phyloP scores from a whole-genome alignment of 2,888 invertebrate genomes.

The Lottia gigantea region DNA sequence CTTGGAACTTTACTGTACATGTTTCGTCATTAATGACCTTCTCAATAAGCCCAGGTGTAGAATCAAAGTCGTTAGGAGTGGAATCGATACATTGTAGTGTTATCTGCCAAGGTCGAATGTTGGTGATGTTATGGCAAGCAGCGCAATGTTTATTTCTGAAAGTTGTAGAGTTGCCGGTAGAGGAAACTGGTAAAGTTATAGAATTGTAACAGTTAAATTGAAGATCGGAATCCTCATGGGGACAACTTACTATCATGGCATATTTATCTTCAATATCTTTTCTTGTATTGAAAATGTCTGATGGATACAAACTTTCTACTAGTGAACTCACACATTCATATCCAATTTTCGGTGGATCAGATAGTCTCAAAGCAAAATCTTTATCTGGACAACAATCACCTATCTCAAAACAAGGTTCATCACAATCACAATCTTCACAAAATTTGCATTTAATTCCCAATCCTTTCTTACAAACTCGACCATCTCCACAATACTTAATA shows the following conservation, averaged over 20 bases:
- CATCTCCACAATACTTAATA: conserved; percentile 11
- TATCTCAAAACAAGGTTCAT: conserved; percentile 28
- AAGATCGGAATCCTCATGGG: conserved; percentile 7
- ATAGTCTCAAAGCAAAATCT: conserved; percentile 15
- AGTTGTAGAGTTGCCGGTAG: conserved; percentile 13
- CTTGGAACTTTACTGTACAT: conserved; percentile 11
- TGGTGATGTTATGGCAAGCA: conserved; percentile 10
- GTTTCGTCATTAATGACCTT: not conserved
- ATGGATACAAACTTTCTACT: conserved; percentile 8
- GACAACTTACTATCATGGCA: conserved; percentile 19
- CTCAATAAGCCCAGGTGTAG: not conserved
- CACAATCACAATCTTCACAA: conserved; percentile 36
- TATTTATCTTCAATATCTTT: not conserved
- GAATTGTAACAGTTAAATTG: conserved; percentile 11
- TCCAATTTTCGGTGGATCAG: not conserved
- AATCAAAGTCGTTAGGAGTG: not conserved
- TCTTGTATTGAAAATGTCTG: not conserved
- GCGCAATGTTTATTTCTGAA: conserved; percentile 21
- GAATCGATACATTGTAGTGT: conserved; percentile 11
- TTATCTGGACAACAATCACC: conserved; percentile 38
- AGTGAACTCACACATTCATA: not conserved
- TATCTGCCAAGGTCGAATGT: conserved; percentile 12
- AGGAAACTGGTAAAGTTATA: conserved; percentile 12
- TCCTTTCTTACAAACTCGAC: conserved; percentile 8
- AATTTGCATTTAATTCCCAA: not conserved